Evolutionary conservation across 1,140 invertebrate genomes (phyloP).

Genomic region (Gonioctena quinquepunctata): DNA sequence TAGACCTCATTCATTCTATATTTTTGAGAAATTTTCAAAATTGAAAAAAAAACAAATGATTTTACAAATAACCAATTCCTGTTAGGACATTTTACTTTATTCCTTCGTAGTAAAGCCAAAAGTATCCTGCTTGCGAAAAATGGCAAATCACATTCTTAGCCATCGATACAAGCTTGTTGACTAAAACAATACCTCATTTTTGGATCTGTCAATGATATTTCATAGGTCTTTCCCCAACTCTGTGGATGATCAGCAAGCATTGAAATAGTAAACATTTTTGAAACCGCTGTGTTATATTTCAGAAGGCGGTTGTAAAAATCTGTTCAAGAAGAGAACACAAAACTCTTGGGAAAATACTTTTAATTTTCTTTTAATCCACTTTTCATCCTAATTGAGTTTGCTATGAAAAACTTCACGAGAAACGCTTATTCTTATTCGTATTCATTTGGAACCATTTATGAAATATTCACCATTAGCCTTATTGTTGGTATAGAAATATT

Average conservation of each 20-base stretch:
- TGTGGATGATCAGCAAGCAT: too few relatives aligned
- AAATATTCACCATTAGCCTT: slow-evolving; percentile 20
- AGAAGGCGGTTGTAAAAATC: slow-evolving; percentile 13
- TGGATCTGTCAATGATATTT: too few relatives aligned
- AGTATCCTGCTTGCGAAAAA: too few relatives aligned
- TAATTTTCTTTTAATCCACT: slow-evolving; percentile 33
- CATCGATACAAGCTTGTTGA: too few relatives aligned
- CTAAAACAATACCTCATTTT: too few relatives aligned
- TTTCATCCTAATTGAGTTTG: slow-evolving; percentile 29
- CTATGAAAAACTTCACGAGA: slow-evolving; percentile 24
- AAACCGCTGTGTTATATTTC: slow-evolving; percentile 15
- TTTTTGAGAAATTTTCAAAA: too few relatives aligned
- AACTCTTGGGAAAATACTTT: slow-evolving; percentile 28
- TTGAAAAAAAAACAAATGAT: too few relatives aligned
- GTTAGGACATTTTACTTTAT: too few relatives aligned
- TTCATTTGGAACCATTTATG: slow-evolving; percentile 18
- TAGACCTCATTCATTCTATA: too few relatives aligned
- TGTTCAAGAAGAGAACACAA: slow-evolving; percentile 20
- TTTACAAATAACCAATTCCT: too few relatives aligned
- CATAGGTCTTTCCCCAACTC: not conserved
- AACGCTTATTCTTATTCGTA: slow-evolving; percentile 24
- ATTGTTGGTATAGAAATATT: slow-evolving; percentile 21
- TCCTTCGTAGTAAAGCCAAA: too few relatives aligned
- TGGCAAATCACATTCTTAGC: too few relatives aligned
- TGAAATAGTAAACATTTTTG: slow-evolving; percentile 16